phyloP scores from a whole-genome alignment of 1,140 invertebrate species.

The Meteorus sp. region DNA sequence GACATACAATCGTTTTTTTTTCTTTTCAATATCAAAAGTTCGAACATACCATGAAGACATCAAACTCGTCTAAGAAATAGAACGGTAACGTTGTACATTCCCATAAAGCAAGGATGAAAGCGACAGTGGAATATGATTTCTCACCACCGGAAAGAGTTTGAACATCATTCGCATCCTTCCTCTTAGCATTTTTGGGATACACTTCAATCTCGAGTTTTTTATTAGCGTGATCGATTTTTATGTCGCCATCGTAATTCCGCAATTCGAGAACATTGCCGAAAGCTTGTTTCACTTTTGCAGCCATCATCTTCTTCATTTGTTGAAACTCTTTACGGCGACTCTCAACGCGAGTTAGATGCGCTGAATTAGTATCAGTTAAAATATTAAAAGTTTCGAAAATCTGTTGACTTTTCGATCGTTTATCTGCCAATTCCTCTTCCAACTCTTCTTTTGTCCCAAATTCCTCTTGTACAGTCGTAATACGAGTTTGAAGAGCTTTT shows the following conservation, averaged over 20 bases:
- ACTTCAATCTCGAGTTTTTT: constrained; percentile 65
- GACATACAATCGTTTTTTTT: not conserved
- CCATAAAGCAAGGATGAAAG: constrained; percentile 94
- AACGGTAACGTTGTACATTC: constrained; percentile 88
- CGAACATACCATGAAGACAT: constrained; percentile 94
- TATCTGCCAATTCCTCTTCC: constrained; percentile 35
- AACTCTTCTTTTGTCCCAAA: constrained; percentile 42
- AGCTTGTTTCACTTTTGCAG: constrained; percentile 51
- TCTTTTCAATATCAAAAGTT: constrained; percentile 10
- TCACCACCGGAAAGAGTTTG: constrained; percentile 90
- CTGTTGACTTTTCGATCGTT: constrained; percentile 37
- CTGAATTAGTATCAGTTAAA: constrained; percentile 42
- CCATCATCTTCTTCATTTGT: constrained; percentile 53
- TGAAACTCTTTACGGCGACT: constrained; percentile 50
- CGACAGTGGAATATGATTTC: constrained; percentile 91
- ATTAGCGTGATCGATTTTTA: constrained; percentile 65
- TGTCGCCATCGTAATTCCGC: constrained; percentile 62
- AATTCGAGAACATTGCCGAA: constrained; percentile 58
- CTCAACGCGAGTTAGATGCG: constrained; percentile 41
- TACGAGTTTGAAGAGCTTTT: constrained; percentile 37
- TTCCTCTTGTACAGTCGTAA: constrained; percentile 40
- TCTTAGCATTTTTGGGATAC: constrained; percentile 54
- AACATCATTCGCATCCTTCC: constrained; percentile 42
- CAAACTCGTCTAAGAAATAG: constrained; percentile 96
- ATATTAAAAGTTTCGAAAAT: constrained; percentile 30